Base-by-base conservation (phyloP, 2,888 invertebrate species). In the Operophtera brumata region DNA sequence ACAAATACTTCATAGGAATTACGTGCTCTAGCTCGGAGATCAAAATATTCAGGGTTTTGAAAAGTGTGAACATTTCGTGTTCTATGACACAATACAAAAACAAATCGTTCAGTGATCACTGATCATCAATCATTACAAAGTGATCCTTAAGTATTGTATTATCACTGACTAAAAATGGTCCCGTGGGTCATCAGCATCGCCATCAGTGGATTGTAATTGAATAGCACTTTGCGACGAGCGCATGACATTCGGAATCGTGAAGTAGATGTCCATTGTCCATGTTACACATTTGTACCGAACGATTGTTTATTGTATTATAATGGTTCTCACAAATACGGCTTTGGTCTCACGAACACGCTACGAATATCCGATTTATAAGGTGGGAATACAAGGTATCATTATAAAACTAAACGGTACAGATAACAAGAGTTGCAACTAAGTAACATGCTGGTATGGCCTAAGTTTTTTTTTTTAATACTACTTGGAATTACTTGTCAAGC, bases 301-400 rank as follows among this genome's bases (percentile, higher is more conserved):
- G 7, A 62, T 59, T 52, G 62, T 59, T 57, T 55, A 59, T 62
- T 59, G 55, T 62, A 59, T 56, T 58, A 37, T 57, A 51, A 62
- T 57, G 37, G 37, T 20, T 41, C 32, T 42, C n/a, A 41, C 49
- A 35, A 39, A 43, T 48, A 48, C 8, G 6, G 35, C 10, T 47
- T 50, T 50, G 49, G 47, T 14, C 43, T 43, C 42, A 47, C 39
- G 48, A 28, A 47, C 42, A 52, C 48, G 52, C 35, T 48, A 26
- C 26, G 48, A 48, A 42, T 40, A 34, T 43, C 35, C 25, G 11
- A 45, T 51, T 45, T 30, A 1, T 5, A 9, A 30, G 30, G 13
- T 36, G 36, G 3, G 13, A 36, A 36, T 36, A 36, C n/a, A 11
- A 20, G 41, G 26, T 26, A 28, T 26, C 26, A 20, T 1, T 11